phyloP scores from a whole-genome alignment of 2,888 invertebrate genomes.

The Sesia bembeciformis region DNA sequence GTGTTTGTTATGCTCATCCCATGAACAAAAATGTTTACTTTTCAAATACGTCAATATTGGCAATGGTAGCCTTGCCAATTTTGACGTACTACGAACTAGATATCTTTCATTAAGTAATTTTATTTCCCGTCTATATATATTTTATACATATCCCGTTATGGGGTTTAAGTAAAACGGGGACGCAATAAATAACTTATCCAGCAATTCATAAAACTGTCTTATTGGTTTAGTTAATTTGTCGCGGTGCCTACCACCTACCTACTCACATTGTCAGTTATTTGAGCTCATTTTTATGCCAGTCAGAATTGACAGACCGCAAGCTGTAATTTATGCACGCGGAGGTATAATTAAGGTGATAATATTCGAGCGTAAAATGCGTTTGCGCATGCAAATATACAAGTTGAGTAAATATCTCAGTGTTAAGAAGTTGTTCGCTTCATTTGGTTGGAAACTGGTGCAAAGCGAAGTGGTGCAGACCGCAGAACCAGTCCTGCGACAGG shows the following conservation, averaged over 20 bases:
- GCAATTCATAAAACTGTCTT: not conserved
- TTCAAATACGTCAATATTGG: too few relatives aligned
- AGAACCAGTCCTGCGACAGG: slow-evolving; percentile 46
- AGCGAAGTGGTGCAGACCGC: slow-evolving; percentile 63
- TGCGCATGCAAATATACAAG: slow-evolving; percentile 20
- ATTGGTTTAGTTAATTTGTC: not conserved
- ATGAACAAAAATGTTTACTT: too few relatives aligned
- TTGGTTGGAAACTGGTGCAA: slow-evolving; percentile 63
- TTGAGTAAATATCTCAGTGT: slow-evolving; percentile 32
- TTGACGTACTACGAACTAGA: too few relatives aligned
- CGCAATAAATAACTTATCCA: too few relatives aligned
- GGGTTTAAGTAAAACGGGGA: too few relatives aligned
- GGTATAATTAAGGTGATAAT: slow-evolving; percentile 12
- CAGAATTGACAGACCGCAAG: slow-evolving; percentile 2
- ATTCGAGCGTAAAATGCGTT: slow-evolving; percentile 10
- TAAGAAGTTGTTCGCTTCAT: slow-evolving; percentile 48
- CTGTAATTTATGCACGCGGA: slow-evolving; percentile 5
- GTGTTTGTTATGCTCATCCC: too few relatives aligned
- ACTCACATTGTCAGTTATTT: not conserved
- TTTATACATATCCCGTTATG: too few relatives aligned
- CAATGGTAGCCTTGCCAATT: too few relatives aligned
- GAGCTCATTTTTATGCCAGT: not conserved
- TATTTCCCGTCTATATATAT: too few relatives aligned
- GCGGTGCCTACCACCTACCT: not conserved
- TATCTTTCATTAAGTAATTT: too few relatives aligned